Evolutionary conservation across 2,888 invertebrate species (phyloP).

Genomic region (Arrhopalites spinosus): DNA sequence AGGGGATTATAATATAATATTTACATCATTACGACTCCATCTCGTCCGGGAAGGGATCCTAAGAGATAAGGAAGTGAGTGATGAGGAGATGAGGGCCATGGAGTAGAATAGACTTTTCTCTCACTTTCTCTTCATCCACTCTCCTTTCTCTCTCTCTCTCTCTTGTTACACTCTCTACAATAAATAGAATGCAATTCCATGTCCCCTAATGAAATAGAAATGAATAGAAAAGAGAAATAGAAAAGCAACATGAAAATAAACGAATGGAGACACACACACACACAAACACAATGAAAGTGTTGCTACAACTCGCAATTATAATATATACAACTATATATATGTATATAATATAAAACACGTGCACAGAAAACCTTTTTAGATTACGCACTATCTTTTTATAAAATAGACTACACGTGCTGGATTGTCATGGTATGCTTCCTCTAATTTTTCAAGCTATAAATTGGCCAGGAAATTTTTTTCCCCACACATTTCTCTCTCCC

Average conservation of each 20-base stretch:
- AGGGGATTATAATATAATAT: constrained; percentile 19
- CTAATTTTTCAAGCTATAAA: not conserved
- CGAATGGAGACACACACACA: no score
- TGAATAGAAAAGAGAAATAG: constrained; percentile 2
- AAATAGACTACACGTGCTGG: no score
- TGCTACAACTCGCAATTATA: not conserved
- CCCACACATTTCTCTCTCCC: not conserved
- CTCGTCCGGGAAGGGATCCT: not conserved
- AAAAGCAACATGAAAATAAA: constrained; percentile 1
- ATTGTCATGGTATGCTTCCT: not conserved
- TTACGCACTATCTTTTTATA: no score
- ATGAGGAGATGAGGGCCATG: constrained; percentile 1
- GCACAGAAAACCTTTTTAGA: no score
- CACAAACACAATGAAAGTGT: not conserved
- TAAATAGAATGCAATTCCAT: not conserved
- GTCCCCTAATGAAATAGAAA: not conserved
- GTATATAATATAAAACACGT: no score
- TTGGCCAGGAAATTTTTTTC: not conserved
- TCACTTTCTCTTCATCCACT: no score
- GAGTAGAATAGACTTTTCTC: not conserved
- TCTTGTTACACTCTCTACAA: not conserved
- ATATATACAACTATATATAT: no score
- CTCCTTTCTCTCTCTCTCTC: no score
- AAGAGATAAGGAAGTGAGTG: not conserved
- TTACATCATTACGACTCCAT: constrained; percentile 3